These are phyloP conservation scores for Distichodus sexfasciatus DNA, from an alignment of 2,797 vertebrate genomes.

Conservation along the genomic window DNA sequence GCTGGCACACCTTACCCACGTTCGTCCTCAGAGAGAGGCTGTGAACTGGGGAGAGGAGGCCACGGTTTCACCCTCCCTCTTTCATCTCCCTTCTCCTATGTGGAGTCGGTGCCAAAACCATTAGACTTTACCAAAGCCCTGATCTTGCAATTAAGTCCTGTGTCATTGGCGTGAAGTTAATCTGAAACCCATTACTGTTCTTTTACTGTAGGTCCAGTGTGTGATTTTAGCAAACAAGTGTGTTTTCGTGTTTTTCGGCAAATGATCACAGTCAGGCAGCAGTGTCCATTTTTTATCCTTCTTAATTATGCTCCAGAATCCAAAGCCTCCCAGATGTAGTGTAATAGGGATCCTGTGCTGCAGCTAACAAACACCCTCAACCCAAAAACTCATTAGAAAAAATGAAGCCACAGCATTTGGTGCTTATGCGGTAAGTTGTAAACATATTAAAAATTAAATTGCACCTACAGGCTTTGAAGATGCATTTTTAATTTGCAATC, in stretches of 20 bases:
- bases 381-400: conserved; percentile 61
- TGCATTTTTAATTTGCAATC: conserved; percentile 62
- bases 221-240: conserved; percentile 11
- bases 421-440: conserved; percentile 65
- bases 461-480: conserved; percentile 68
- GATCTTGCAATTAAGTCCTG: neutral
- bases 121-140: neutral
- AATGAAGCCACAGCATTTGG: conserved; percentile 65
- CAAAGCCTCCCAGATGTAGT: conserved; percentile 43
- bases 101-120: neutral
- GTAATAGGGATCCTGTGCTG: conserved; percentile 17
- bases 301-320: conserved; percentile 32
- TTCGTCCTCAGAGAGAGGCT: conserved; percentile 44
- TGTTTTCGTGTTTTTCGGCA: neutral
- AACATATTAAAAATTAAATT: conserved; percentile 76
- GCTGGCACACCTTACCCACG: conserved; percentile 41
- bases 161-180: neutral
- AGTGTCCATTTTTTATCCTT: conserved; percentile 7
- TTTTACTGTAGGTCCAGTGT: neutral
- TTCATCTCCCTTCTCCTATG: conserved; percentile 13
- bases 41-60: conserved; percentile 24
- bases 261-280: neutral
- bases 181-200: neutral
- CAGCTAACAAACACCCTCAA: conserved; percentile 50
- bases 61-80: conserved; percentile 11